These are phyloP conservation scores for Micromussa lordhowensis DNA, from an alignment of 92 coral and sea anemone species.

Conservation along the genomic window DNA sequence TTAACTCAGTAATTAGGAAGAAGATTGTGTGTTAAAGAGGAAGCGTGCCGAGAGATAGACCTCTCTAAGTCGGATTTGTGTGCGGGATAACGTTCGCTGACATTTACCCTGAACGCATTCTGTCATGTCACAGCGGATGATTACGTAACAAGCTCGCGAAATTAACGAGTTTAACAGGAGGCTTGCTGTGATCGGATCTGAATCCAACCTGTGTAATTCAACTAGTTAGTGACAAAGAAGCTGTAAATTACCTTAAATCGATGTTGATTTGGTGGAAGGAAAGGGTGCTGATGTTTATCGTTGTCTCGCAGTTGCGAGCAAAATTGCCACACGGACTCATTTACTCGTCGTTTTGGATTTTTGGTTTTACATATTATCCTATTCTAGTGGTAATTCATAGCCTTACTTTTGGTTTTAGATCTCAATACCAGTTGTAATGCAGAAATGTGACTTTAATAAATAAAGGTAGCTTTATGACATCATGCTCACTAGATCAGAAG, in stretches of 20 bases:
- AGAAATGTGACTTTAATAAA: neutral
- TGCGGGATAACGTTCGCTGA: neutral
- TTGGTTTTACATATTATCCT: too few species aligned
- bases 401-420: neutral
- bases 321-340: neutral
- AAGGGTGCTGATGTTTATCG: neutral
- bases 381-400: too few species aligned
- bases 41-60: neutral
- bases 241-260: neutral
- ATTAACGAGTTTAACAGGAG: neutral
- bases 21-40: neutral
- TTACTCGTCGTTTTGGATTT: neutral
- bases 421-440: neutral
- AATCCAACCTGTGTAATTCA: neutral
- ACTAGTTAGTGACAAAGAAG: neutral
- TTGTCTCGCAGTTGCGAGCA: neutral
- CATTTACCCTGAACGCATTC: neutral
- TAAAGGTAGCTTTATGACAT: neutral
- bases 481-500: too few species aligned
- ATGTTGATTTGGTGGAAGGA: neutral
- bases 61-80: neutral
- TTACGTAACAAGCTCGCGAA: neutral
- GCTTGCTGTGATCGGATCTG: neutral
- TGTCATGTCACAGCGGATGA: neutral
- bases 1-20: neutral